phyloP scores from a whole-genome alignment of 2,888 invertebrate species.

The Patella ulyssiponensis region DNA sequence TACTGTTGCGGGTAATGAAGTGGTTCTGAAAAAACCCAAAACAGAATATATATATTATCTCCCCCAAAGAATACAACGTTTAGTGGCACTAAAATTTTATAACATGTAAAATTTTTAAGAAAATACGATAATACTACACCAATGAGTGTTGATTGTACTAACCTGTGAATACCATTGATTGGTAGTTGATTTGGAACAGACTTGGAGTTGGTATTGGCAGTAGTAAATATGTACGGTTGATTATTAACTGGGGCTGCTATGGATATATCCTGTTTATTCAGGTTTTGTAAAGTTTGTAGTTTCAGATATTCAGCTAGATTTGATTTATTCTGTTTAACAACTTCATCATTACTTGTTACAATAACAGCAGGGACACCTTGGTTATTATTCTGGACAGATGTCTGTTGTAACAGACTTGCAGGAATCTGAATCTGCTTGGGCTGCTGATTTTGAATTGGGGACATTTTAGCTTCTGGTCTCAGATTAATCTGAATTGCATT shows the following conservation, averaged over 20 bases:
- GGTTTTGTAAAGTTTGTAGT: slow-evolving; percentile 10
- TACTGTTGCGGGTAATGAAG: slow-evolving; percentile 47
- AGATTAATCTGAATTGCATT: slow-evolving; percentile 43
- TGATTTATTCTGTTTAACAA: slow-evolving; percentile 19
- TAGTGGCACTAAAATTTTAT: too few species aligned
- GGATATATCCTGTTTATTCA: slow-evolving; percentile 11
- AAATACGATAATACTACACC: too few species aligned
- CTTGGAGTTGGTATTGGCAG: slow-evolving; percentile 11
- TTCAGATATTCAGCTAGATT: slow-evolving; percentile 20
- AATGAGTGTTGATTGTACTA: not conserved
- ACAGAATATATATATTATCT: too few species aligned
- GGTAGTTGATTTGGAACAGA: not conserved
- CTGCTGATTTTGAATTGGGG: slow-evolving; percentile 15
- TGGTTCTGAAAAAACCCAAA: not conserved
- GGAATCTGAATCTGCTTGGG: slow-evolving; percentile 54
- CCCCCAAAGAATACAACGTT: too few species aligned
- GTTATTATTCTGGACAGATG: slow-evolving; percentile 15
- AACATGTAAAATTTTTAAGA: too few species aligned
- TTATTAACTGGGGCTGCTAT: slow-evolving; percentile 18
- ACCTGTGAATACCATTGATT: slow-evolving; percentile 4
- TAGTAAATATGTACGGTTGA: slow-evolving; percentile 38
- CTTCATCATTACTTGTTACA: not conserved
- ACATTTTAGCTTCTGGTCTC: slow-evolving; percentile 23
- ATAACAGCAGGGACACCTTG: slow-evolving; percentile 15
- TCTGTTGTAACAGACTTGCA: slow-evolving; percentile 44